These are phyloP conservation scores for Hyppa rectilinea DNA, from an alignment of 2,888 invertebrate genomes.

Conservation along the genomic window DNA sequence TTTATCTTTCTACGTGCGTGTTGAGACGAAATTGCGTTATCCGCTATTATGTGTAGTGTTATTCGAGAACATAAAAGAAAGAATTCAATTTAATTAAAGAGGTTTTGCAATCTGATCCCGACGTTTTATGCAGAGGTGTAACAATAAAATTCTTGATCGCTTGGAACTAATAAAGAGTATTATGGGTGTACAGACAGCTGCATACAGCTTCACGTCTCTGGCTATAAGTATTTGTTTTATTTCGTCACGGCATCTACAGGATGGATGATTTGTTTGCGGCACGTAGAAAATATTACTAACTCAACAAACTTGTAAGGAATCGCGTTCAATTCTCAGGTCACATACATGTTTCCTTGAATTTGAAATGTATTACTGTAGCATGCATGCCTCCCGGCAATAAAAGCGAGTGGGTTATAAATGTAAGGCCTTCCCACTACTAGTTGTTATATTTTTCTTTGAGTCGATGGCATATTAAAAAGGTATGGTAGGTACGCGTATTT, in stretches of 20 bases:
- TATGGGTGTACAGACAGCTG: conserved; percentile 59
- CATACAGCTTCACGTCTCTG: conserved; percentile 45
- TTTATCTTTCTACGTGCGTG: conserved; percentile 74
- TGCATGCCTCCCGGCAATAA: conserved; percentile 53
- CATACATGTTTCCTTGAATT: conserved; percentile 55
- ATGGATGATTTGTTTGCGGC: conserved; percentile 59
- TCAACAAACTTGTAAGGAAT: conserved; percentile 62
- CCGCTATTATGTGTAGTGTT: conserved; percentile 54
- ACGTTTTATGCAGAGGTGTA: conserved; percentile 68
- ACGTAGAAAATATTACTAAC: conserved; percentile 64
- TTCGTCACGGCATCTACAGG: conserved; percentile 46
- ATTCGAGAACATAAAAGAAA: conserved; percentile 56
- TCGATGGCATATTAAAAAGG: conserved; percentile 10
- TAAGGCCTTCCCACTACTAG: conserved; percentile 29
- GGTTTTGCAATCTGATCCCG: conserved; percentile 53
- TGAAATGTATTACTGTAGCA: conserved; percentile 52
- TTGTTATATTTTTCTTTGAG: conserved; percentile 48
- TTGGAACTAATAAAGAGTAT: conserved; percentile 67
- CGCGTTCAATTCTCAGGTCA: conserved; percentile 62
- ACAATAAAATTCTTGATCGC: conserved; percentile 67
- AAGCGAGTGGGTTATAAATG: conserved; percentile 53
- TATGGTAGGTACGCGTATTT: conserved; percentile 13
- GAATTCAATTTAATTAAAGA: conserved; percentile 64
- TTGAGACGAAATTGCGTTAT: conserved; percentile 57
- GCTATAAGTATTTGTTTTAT: conserved; percentile 61